Evolutionary conservation across 2,797 vertebrate species (phyloP).

Genomic region (Danionella dracula): DNA sequence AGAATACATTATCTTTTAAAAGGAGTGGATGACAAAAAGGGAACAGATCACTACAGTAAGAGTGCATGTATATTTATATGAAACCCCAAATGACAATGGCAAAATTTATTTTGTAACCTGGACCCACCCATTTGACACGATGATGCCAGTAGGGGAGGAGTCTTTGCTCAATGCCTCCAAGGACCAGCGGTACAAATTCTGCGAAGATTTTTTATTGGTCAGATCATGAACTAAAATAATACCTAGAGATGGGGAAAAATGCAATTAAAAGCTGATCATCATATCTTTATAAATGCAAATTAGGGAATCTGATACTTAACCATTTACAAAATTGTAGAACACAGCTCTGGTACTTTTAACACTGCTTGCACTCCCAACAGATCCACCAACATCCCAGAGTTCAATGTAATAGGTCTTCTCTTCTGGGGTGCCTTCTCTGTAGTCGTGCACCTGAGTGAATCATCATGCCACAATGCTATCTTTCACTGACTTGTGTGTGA

Average conservation of each 20-base stretch:
- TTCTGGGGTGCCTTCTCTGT: constrained; percentile 94
- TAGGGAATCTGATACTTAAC: constrained; percentile 73
- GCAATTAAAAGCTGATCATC: too few relatives aligned
- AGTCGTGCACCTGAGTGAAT: constrained; percentile 84
- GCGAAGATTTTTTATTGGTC: constrained; percentile 98
- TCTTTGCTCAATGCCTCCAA: constrained; percentile 91
- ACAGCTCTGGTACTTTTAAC: constrained; percentile 94
- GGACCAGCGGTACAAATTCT: constrained; percentile 96
- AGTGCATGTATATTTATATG: too few relatives aligned
- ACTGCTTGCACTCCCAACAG: constrained; percentile 89
- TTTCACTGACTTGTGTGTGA: neutral
- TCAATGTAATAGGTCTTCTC: constrained; percentile 97
- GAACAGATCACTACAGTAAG: too few relatives aligned
- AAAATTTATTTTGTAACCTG: too few relatives aligned
- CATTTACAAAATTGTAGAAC: constrained; percentile 95
- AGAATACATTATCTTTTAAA: too few relatives aligned
- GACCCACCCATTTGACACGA: constrained; percentile 94
- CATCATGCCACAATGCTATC: neutral
- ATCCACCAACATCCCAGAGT: constrained; percentile 96
- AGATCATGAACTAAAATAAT: constrained; percentile 97
- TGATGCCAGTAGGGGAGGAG: constrained; percentile 85
- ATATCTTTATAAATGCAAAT: too few relatives aligned
- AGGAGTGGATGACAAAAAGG: too few relatives aligned
- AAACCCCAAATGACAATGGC: too few relatives aligned
- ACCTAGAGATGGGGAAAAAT: constrained; percentile 60